Evolutionary conservation across 2,888 invertebrate genomes (phyloP).

Genomic region (Tipula helvola): DNA sequence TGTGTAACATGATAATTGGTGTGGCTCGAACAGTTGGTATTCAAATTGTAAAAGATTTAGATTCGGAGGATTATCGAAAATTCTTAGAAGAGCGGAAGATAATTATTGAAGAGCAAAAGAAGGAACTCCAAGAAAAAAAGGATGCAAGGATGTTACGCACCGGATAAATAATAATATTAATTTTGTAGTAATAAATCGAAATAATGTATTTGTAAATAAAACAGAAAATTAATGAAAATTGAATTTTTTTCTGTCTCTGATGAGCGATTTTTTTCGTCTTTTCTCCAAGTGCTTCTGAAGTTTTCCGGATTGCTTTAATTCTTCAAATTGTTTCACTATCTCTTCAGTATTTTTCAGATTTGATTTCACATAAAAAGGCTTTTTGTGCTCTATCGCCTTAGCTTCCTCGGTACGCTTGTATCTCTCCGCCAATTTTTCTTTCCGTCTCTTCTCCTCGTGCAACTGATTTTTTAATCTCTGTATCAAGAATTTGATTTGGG

Average conservation of each 20-base stretch:
- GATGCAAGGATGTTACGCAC: slow-evolving; percentile 87
- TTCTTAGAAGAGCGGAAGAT: slow-evolving; percentile 66
- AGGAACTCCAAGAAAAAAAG: slow-evolving; percentile 64
- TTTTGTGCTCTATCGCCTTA: slow-evolving; percentile 51
- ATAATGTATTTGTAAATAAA: neutral
- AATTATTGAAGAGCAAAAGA: slow-evolving; percentile 59
- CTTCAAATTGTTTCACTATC: slow-evolving; percentile 67
- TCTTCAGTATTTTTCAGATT: slow-evolving; percentile 65
- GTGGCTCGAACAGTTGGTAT: slow-evolving; percentile 74
- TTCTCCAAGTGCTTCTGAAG: slow-evolving; percentile 71
- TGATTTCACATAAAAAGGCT: slow-evolving; percentile 57
- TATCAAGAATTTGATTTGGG: slow-evolving; percentile 54
- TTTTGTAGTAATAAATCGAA: neutral
- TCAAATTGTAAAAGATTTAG: slow-evolving; percentile 63
- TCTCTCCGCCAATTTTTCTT: slow-evolving; percentile 37
- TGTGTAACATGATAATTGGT: slow-evolving; percentile 69
- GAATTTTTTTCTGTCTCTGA: slow-evolving; percentile 34
- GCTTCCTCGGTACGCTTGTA: slow-evolving; percentile 41
- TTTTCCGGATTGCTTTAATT: slow-evolving; percentile 63
- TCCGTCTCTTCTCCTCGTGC: slow-evolving; percentile 46
- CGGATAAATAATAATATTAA: slow-evolving; percentile 33
- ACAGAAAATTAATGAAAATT: slow-evolving; percentile 24
- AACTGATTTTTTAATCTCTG: slow-evolving; percentile 70
- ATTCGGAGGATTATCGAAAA: slow-evolving; percentile 64
- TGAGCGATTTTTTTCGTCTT: slow-evolving; percentile 57